Conservation (phyloP, 2,797 vertebrate species). For the Myotis planiceps region DNA sequence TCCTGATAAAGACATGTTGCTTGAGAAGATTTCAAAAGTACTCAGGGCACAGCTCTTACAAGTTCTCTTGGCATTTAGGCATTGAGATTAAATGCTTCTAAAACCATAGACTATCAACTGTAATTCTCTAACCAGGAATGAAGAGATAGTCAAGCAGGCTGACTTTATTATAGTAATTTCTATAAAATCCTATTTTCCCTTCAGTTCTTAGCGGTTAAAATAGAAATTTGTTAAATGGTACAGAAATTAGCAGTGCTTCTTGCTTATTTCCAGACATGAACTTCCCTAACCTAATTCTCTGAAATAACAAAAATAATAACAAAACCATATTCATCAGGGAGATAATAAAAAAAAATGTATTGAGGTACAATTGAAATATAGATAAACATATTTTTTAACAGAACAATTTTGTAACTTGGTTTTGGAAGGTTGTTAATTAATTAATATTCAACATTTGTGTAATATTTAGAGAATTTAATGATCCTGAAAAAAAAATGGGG, state of each 20-base stretch:
- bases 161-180: slow-evolving; percentile 31
- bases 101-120: not conserved
- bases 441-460: not conserved
- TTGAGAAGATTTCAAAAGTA: slow-evolving; percentile 29
- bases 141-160: not conserved
- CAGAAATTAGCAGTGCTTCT: slow-evolving; percentile 1
- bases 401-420: not conserved
- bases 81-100: slow-evolving; percentile 39
- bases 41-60: slow-evolving; percentile 1
- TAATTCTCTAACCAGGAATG: not conserved
- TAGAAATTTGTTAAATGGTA: slow-evolving; percentile 1
- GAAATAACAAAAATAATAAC: not conserved
- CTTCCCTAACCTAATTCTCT: not conserved
- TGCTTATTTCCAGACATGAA: not conserved
- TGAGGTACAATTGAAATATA: not conserved
- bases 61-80: not conserved
- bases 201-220: slow-evolving; percentile 22
- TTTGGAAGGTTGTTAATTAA: not conserved
- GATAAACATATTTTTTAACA: not conserved
- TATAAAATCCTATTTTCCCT: slow-evolving; percentile 29
- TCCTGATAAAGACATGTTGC: not conserved
- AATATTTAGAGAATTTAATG: slow-evolving; percentile 1
- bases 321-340: not conserved
- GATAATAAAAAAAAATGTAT: not conserved
- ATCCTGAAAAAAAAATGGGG: not conserved